Percentiles rank a stretch among this genome's conserved stretches.
Conservation (phyloP, 2,113 vertebrate genomes). For the Mus spicilegus region DNA sequence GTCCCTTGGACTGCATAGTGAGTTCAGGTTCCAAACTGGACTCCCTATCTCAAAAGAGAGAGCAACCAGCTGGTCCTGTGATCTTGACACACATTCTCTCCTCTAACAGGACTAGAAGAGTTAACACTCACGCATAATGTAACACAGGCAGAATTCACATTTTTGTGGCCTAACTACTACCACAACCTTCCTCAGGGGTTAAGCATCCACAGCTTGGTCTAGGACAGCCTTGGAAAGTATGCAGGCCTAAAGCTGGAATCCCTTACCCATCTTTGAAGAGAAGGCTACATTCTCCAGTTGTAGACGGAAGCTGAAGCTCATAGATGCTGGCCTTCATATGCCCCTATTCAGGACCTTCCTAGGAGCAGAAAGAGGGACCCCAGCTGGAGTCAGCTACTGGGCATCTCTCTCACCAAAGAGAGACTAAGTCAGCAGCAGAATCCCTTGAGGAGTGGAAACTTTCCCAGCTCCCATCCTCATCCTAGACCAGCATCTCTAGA, state of each 20-base stretch:
- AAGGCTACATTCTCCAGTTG: background rate
- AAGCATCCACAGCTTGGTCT: background rate
- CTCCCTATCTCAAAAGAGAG: background rate
- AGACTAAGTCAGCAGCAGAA: background rate
- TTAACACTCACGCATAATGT: background rate
- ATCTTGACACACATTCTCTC: background rate
- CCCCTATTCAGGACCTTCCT: too few relatives aligned
- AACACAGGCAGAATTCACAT: background rate
- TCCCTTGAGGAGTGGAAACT: background rate
- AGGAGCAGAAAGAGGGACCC: background rate
- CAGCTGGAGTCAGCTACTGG: background rate
- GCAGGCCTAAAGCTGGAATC: background rate
- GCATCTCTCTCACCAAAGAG: background rate
- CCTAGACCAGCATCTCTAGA: background rate
- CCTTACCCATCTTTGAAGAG: background rate
- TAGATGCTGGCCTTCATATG: background rate
- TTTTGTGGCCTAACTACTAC: background rate
- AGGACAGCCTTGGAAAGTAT: background rate
- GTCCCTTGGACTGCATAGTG: background rate
- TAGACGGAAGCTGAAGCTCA: background rate
- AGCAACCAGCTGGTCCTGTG: background rate
- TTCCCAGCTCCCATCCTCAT: background rate
- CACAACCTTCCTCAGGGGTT: background rate
- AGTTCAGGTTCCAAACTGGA: background rate
- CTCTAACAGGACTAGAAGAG: background rate